These are phyloP conservation scores for Macroglossus sobrinus DNA, from an alignment of 2,113 vertebrate genomes.

Conservation along the genomic window DNA sequence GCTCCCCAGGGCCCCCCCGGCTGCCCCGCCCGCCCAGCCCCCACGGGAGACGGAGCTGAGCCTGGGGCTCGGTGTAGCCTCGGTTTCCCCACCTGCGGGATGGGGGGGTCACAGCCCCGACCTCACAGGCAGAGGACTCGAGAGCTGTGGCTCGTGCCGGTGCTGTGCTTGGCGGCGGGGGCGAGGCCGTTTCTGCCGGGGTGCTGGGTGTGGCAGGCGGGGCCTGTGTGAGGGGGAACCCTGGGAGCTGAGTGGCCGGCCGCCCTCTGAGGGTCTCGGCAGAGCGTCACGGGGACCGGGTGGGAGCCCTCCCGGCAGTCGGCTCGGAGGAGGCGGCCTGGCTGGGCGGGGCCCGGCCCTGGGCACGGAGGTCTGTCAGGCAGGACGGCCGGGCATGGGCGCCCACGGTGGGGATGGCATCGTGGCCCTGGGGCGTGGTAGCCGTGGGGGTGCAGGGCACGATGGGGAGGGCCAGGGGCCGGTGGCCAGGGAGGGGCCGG, in stretches of 20 bases:
- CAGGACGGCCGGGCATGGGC: neutral
- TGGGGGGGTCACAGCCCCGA: accelerated
- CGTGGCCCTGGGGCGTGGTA: accelerated
- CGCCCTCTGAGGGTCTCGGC: neutral
- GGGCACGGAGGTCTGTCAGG: neutral
- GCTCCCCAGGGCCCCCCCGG: neutral
- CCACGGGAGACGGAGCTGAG: neutral
- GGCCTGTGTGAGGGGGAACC: neutral
- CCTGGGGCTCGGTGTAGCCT: neutral
- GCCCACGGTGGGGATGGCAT: accelerated
- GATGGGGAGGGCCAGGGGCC: neutral
- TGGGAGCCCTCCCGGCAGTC: neutral
- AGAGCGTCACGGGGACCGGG: accelerated
- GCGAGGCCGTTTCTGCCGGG: neutral
- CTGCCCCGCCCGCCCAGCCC: neutral
- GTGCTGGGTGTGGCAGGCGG: neutral
- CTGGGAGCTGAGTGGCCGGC: neutral
- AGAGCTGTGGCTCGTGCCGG: accelerated
- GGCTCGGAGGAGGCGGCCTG: accelerated
- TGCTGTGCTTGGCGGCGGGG: accelerated
- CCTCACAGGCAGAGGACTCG: neutral
- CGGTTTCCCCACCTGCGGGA: neutral
- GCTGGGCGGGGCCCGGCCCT: accelerated
- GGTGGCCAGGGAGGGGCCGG: neutral
- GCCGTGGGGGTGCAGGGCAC: too few relatives aligned